A percentile compares a stretch with the other conserved stretches of the same genome.
Evolutionary conservation across 1,140 invertebrate species (phyloP).

Genomic region (Nixonia krombeini): DNA sequence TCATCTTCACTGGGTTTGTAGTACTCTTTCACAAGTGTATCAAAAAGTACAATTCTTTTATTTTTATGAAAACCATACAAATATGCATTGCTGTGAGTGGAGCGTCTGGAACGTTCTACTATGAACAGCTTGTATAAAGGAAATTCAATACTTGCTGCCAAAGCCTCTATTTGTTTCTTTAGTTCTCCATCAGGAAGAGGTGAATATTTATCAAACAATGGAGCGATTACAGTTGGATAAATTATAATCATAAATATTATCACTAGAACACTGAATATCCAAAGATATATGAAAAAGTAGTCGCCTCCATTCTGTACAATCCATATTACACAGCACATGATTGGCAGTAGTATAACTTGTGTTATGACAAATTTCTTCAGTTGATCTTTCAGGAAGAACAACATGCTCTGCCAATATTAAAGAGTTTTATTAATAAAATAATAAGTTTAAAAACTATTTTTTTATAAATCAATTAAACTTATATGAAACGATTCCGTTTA

Average conservation of each 20-base stretch:
- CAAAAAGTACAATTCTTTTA: conserved; percentile 98
- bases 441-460: background rate
- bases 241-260: conserved; percentile 89
- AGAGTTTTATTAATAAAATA: background rate
- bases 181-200: conserved; percentile 93
- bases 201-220: conserved; percentile 98
- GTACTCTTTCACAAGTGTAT: conserved; percentile 88
- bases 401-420: conserved; percentile 78
- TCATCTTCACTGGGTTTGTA: conserved; percentile 69
- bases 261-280: conserved; percentile 88
- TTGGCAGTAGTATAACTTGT: conserved; percentile 83
- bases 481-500: too few species aligned
- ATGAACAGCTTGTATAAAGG: conserved; percentile 96
- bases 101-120: conserved; percentile 97
- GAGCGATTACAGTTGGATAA: conserved; percentile 97
- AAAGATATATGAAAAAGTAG: conserved; percentile 96
- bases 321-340: conserved; percentile 86
- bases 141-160: conserved; percentile 91
- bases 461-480: background rate
- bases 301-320: conserved; percentile 91
- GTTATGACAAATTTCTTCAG: conserved; percentile 88
- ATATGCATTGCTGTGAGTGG: conserved; percentile 98
- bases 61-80: conserved; percentile 98
- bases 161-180: conserved; percentile 86
- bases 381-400: conserved; percentile 96